phyloP scores from a whole-genome alignment of 2,797 vertebrate species.

The Liparis tanakae region DNA sequence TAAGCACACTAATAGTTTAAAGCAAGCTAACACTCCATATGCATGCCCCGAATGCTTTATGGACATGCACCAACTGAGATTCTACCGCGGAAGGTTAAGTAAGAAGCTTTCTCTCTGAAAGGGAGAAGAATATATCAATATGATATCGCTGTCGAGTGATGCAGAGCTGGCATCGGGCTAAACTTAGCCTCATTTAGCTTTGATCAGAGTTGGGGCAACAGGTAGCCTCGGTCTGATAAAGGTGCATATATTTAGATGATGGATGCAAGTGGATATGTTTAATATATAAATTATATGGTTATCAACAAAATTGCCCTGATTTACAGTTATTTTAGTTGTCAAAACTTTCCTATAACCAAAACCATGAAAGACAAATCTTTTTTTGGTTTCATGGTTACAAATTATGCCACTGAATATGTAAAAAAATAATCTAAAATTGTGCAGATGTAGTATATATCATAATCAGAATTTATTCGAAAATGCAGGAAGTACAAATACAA shows the following conservation, averaged over 20 bases:
- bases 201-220: neutral
- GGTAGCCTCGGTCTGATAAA: neutral
- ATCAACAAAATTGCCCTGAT: neutral
- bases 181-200: neutral
- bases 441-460: neutral
- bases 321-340: neutral
- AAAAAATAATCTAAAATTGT: neutral
- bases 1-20: neutral
- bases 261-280: no score
- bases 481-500: neutral
- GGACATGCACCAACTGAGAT: neutral
- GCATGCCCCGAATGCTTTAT: neutral
- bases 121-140: neutral
- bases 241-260: neutral
- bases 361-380: neutral
- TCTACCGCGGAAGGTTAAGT: no score
- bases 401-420: neutral
- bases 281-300: neutral
- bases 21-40: neutral
- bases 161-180: neutral
- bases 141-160: neutral
- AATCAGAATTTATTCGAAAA: neutral
- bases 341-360: neutral
- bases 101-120: no score
- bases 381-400: neutral